Base-by-base conservation (phyloP, 1,140 invertebrate species). In the Neodiprion lecontei region DNA sequence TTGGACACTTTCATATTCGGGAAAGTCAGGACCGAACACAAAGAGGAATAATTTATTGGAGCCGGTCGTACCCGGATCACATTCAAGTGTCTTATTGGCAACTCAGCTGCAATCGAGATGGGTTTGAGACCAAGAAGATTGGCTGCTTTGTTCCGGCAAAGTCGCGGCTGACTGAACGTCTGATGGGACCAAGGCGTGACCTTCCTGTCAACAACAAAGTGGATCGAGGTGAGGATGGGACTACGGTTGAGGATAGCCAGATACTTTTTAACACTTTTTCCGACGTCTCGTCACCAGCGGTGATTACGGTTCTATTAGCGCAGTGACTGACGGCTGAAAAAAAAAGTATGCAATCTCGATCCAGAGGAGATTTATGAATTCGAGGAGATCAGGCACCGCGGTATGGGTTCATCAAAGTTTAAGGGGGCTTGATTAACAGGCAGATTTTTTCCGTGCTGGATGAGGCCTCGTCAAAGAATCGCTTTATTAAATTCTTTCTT, bases 161-260 rank as follows among this genome's bases (percentile, higher is more conserved):
- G 67, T 66, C 17, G 67, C 21, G 72, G 61, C 23, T 40, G 65
- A 49, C 67, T 14, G 48, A 48, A 49, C 48, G 17, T 28, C 49
- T 21, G 70, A 47, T 7, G 0, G 12, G 50, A 50, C 48, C 49
- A 23, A 23, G 49, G 70, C 70, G 70, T 75, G 74, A 75, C 74
- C 74, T 48, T 71, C 74, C 67, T 75, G 68, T 75, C 70, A 72
- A 71, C 21, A 47, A 40, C 50, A 28, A 17, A 23, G 48, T 67
- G 50, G 49, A 53, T 49, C 50, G 28, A 28, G 11, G 17, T 65
- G 1, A 69, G 12, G 14, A 11, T 14, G 67, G 67, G 67, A 69
- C 67, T 23, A 23, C 14, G 21, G 67, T 7, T 23, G 11, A 14
- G 67, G 40, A 47, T 12, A 69, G 67, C 12, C 12, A 65, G 61